phyloP scores from a whole-genome alignment of 2,113 vertebrate species.

The Greenwoodochromis staneri region DNA sequence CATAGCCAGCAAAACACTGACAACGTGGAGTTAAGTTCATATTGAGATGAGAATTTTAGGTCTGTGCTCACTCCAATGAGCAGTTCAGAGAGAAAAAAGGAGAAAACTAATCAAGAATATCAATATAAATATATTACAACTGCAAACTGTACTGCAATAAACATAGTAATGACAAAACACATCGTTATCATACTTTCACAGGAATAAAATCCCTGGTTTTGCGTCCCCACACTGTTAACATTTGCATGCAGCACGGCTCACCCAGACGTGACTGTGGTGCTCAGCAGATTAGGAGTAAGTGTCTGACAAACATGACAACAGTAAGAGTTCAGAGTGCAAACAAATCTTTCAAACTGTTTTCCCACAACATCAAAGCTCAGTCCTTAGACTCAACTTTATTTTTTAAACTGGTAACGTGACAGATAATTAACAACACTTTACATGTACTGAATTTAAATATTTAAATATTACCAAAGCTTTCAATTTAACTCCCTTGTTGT shows the following conservation, averaged over 20 bases:
- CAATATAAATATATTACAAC: not conserved
- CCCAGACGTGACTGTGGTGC: rapidly evolving
- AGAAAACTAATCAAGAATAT: not conserved
- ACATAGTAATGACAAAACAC: not conserved
- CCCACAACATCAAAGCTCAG: not conserved
- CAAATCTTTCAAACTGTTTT: not conserved
- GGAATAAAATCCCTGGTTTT: not conserved
- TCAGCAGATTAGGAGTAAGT: not conserved
- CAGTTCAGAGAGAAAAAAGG: not conserved
- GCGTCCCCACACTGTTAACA: not conserved
- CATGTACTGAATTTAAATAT: not conserved
- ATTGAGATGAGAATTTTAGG: not conserved
- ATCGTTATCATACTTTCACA: not conserved
- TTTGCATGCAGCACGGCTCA: not conserved
- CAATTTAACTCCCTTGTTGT: not conserved
- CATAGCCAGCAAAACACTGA: not conserved
- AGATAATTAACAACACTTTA: not conserved
- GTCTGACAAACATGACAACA: not conserved
- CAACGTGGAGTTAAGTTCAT: not conserved
- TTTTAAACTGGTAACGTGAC: not conserved
- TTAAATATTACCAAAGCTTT: not conserved
- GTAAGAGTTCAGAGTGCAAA: not conserved
- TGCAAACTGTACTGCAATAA: not conserved
- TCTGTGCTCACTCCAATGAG: not conserved
- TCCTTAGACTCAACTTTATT: not conserved